Percentiles rank a stretch among this genome's conserved stretches.
phyloP scores from a whole-genome alignment of 2,113 vertebrate species.

The Ginglymostoma cirratum region DNA sequence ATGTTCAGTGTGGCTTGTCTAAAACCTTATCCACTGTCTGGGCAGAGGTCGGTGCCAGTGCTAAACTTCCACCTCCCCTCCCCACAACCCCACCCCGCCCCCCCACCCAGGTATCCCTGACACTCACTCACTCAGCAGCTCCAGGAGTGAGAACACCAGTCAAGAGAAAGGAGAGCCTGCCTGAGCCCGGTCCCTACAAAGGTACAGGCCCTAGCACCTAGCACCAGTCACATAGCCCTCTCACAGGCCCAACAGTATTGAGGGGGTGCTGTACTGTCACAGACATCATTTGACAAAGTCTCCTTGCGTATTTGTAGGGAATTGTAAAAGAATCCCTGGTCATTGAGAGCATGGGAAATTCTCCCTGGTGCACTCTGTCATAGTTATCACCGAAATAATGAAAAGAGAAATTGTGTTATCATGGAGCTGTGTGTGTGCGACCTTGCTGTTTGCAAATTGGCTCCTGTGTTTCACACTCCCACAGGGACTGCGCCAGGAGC shows the following conservation, averaged over 20 bases:
- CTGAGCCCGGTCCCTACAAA: too few species aligned
- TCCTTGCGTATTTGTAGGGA: not conserved
- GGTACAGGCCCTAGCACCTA: too few species aligned
- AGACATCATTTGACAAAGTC: not conserved
- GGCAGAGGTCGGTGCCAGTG: too few species aligned
- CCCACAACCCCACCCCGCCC: too few species aligned
- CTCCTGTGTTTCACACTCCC: not conserved
- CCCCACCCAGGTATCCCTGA: too few species aligned
- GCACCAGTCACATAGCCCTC: too few species aligned
- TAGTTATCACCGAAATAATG: not conserved
- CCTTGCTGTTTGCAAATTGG: not conserved
- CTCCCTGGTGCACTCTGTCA: not conserved
- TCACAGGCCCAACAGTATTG: not conserved
- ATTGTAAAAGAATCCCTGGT: not conserved
- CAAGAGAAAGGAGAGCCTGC: too few species aligned
- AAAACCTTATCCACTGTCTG: too few species aligned
- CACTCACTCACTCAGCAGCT: too few species aligned
- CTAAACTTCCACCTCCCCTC: too few species aligned
- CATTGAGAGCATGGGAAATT: not conserved
- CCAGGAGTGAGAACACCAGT: too few species aligned
- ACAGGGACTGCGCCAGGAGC: not conserved
- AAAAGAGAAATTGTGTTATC: not conserved
- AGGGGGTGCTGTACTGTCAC: not conserved
- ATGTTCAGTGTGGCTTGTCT: too few species aligned
- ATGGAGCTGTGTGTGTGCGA: not conserved